phyloP scores from a whole-genome alignment of 2,797 vertebrate genomes.

The Sternarchorhynchus goeldii region DNA sequence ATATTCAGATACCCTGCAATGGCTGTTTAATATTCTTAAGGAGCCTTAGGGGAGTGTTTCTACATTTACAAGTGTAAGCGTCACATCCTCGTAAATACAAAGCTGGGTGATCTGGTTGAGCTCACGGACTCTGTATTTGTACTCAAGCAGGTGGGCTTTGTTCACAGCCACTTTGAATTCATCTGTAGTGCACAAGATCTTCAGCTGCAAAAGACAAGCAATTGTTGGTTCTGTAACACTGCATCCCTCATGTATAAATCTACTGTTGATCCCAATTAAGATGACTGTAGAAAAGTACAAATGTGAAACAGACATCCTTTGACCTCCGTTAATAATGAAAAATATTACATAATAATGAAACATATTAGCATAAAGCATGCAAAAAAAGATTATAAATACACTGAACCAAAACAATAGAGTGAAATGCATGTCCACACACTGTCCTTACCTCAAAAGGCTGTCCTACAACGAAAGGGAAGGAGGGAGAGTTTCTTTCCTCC shows the following conservation, averaged over 20 bases:
- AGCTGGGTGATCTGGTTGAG: conserved; percentile 68
- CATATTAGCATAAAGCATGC: not conserved
- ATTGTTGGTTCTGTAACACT: not conserved
- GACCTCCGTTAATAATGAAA: not conserved
- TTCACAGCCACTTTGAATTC: conserved; percentile 77
- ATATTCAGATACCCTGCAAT: no score
- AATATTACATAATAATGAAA: not conserved
- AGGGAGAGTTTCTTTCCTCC: conserved; percentile 39
- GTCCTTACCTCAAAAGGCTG: conserved; percentile 58
- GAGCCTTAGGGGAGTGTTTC: no score
- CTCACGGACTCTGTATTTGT: conserved; percentile 66
- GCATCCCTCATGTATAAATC: no score
- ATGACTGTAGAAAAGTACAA: not conserved
- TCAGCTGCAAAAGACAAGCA: conserved; percentile 49
- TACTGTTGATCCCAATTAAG: not conserved
- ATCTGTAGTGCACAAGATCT: conserved; percentile 55
- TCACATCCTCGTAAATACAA: conserved; percentile 67
- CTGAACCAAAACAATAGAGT: not conserved
- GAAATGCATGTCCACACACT: not conserved
- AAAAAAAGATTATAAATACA: not conserved
- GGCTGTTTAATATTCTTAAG: no score
- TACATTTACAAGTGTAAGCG: no score
- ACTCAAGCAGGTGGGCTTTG: conserved; percentile 74
- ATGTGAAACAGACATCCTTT: not conserved
- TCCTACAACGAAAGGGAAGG: conserved; percentile 53